Percentiles rank a stretch among this genome's conserved stretches.
Evolutionary conservation across 2,113 vertebrate genomes (phyloP).

Genomic region (Ceyx cyanopectus): DNA sequence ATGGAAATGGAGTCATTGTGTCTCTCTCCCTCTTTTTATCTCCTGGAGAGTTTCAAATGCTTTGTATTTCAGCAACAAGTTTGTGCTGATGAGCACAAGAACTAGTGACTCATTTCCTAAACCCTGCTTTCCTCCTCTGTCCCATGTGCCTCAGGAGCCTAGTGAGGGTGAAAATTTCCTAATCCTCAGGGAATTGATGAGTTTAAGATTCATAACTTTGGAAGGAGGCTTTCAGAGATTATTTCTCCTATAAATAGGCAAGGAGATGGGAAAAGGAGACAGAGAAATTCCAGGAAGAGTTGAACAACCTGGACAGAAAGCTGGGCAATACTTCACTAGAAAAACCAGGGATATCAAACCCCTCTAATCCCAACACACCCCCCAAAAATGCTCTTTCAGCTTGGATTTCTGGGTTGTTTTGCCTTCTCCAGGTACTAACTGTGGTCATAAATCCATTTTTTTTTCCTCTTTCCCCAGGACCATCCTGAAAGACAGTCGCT

Average conservation of each 20-base stretch:
- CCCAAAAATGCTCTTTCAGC: not conserved
- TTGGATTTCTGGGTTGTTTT: not conserved
- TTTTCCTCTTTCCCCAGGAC: slow-evolving; percentile 80
- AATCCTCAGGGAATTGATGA: not conserved
- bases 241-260: not conserved
- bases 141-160: not conserved
- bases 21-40: not conserved
- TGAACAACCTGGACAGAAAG: not conserved
- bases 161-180: not conserved
- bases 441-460: not conserved
- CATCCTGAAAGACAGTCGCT: slow-evolving; percentile 91
- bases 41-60: not conserved
- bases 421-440: not conserved
- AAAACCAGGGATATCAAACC: not conserved
- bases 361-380: rapidly evolving
- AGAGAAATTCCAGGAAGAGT: not conserved
- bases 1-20: not conserved
- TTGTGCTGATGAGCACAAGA: not conserved
- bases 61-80: not conserved
- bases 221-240: not conserved
- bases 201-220: not conserved
- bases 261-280: not conserved
- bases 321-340: not conserved
- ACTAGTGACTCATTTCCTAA: not conserved
- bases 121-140: not conserved